Evolutionary conservation across 2,888 invertebrate genomes (phyloP), one percentile per base, ranked within the genome.

Genomic region (Philopedon plagiatum): DNA sequence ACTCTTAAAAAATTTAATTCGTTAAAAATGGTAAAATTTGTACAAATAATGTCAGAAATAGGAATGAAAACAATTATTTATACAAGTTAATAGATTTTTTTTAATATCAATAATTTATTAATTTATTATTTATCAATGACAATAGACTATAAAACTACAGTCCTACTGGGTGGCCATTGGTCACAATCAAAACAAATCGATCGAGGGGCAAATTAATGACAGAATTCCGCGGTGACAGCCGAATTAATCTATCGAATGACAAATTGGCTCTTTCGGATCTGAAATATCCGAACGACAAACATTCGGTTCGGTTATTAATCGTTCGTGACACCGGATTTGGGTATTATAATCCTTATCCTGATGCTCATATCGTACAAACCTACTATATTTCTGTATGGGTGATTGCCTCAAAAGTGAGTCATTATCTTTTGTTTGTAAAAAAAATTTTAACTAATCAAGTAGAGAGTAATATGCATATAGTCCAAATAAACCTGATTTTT

Each of bases 201-300:
- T 63, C 39, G 51, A 37, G 64, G 44, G 54, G 32, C 41, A 57
- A 62, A 68, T 73, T 73, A 68, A 73, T 73, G 68, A 73, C 64
- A 64, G 44, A 73, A 68, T 73, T 73, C 73, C 73, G 44, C 51
- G 63, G 46, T 26, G 73, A 67, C 67, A 67, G 72, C 57, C 62
- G 72, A 67, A 67, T 72, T 72, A 73, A 73, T 68, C 63, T 56
- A 44, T 51, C 51, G 51, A 57, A 73, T 73, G 73, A 73, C 73
- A 73, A 73, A 73, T 73, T 68, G 68, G 60, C 21, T 41, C 58
- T 67, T 68, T 64, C 44, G 71, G 60, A 64, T 44, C 51, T 34
- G 41, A 44, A 67, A 72, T 70, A 70, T 70, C 69, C 63, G 44
- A 54, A 56, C 34, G 57, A 63, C 69, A 70, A 70, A 70, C 57